phyloP scores from a whole-genome alignment of 2,888 invertebrate genomes.

The Galeruca laticollis region DNA sequence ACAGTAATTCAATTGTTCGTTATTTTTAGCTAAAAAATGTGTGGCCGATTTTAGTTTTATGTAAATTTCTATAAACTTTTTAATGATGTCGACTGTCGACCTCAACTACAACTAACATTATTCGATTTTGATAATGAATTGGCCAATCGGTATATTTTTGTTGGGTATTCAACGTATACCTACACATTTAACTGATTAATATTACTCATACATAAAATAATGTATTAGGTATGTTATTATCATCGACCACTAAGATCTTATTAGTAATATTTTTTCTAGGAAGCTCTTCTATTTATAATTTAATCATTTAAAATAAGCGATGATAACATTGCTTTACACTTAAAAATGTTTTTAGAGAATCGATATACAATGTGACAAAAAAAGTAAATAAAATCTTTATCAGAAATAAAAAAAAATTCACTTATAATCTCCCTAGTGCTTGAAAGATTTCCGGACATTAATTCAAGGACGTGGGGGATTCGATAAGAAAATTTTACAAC shows the following conservation, averaged over 20 bases:
- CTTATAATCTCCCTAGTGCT: no score
- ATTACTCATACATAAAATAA: background rate
- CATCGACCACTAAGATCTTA: background rate
- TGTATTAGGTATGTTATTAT: background rate
- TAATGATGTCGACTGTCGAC: background rate
- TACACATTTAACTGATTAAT: background rate
- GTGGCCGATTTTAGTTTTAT: background rate
- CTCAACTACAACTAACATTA: background rate
- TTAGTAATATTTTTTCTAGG: background rate
- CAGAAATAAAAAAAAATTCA: no score
- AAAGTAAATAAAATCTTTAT: no score
- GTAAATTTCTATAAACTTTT: background rate
- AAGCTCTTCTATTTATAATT: background rate
- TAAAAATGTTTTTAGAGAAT: background rate
- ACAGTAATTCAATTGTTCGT: background rate
- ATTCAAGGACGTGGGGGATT: no score
- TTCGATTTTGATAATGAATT: background rate
- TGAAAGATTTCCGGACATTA: no score
- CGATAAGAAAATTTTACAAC: no score
- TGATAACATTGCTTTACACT: background rate
- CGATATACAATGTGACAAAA: no score
- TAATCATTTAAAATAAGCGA: background rate
- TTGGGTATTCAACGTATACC: background rate
- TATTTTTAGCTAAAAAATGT: background rate
- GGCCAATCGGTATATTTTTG: no score